phyloP scores from a whole-genome alignment of 2,113 vertebrate genomes.

The Empidonax traillii region DNA sequence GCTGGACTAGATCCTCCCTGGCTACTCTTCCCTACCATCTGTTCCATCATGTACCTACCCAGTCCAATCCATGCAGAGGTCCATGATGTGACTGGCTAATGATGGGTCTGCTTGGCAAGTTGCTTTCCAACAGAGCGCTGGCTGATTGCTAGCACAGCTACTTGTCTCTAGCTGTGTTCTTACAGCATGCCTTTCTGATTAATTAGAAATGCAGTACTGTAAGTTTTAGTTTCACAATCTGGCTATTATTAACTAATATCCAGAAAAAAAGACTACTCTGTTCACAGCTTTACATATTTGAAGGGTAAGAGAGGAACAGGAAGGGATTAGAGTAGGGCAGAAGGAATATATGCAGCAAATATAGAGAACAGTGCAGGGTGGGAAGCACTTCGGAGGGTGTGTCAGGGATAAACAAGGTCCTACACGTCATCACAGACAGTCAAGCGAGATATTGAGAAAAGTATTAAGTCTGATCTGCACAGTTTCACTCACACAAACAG shows the following conservation, averaged over 20 bases:
- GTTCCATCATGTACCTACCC: accelerated
- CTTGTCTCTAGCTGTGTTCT: conserved; percentile 2
- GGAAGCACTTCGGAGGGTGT: not conserved
- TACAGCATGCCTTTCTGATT: not conserved
- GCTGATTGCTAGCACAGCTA: not conserved
- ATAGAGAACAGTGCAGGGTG: not conserved
- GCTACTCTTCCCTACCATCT: not conserved
- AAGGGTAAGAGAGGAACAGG: not conserved
- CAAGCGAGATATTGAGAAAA: not conserved
- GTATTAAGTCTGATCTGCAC: not conserved
- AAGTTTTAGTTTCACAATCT: not conserved
- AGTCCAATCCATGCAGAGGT: not conserved
- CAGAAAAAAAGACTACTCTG: not conserved
- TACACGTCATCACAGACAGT: not conserved
- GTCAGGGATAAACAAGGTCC: not conserved
- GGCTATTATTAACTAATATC: not conserved
- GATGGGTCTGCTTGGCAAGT: not conserved
- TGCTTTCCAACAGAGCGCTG: not conserved
- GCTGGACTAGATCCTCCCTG: not conserved
- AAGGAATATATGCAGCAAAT: not conserved
- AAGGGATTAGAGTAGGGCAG: not conserved
- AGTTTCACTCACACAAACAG: not conserved
- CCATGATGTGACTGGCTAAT: not conserved
- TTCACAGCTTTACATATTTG: not conserved
- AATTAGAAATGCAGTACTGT: conserved; percentile 20